Conservation (phyloP, 2,797 vertebrate species). For the Lacerta agilis region DNA sequence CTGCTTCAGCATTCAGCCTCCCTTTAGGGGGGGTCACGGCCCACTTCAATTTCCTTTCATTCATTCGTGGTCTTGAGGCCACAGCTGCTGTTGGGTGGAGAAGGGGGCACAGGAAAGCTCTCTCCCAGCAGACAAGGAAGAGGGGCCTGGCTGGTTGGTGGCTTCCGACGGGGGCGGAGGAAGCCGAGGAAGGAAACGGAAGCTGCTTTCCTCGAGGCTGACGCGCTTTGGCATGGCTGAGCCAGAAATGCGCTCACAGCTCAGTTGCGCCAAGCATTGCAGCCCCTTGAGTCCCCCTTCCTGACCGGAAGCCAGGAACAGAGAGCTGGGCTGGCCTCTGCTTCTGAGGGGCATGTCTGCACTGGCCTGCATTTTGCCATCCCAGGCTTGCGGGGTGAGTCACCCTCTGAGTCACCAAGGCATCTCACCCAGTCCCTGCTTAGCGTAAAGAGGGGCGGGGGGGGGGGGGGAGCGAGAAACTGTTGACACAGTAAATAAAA, state of each 20-base stretch:
- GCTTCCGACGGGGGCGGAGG: not conserved
- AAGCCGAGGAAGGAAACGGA: constrained; percentile 46
- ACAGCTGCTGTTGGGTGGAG: not conserved
- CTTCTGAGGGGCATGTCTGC: not conserved
- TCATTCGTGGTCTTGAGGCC: not conserved
- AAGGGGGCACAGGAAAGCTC: not conserved
- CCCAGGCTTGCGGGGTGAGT: constrained; percentile 20
- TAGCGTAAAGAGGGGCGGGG: not conserved
- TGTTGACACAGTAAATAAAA: not conserved
- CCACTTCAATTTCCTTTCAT: not conserved
- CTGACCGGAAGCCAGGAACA: not conserved
- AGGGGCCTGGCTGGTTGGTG: not conserved
- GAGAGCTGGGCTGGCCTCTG: not conserved
- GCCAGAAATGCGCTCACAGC: not conserved
- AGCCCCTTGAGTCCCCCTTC: constrained; percentile 27
- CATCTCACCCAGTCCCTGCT: not conserved
- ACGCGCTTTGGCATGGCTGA: not conserved
- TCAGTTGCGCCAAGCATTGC: not conserved
- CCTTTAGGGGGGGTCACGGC: not conserved
- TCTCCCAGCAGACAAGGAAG: not conserved
- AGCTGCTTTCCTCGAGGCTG: not conserved
- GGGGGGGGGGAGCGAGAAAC: not conserved
- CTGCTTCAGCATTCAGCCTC: no score
- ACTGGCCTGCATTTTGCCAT: not conserved
- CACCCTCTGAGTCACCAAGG: not conserved